These are phyloP conservation scores for Burhinus bistriatus DNA, from an alignment of 2,113 vertebrate species.

Conservation along the genomic window DNA sequence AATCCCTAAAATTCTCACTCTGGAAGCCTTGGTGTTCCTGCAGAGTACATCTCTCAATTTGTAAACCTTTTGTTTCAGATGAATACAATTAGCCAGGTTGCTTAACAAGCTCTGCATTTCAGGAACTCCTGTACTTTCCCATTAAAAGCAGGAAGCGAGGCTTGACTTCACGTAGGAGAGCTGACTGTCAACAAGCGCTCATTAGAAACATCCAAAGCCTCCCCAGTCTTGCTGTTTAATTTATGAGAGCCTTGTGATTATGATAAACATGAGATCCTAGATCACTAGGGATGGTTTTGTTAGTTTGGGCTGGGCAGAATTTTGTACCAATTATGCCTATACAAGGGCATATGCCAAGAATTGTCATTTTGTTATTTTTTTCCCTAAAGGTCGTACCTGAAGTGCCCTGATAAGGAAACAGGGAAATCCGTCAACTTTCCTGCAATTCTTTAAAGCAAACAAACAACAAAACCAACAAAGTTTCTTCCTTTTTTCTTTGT, in stretches of 20 bases:
- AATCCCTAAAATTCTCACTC: background rate
- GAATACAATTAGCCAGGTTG: background rate
- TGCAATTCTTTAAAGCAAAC: background rate
- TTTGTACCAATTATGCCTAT: background rate
- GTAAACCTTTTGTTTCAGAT: background rate
- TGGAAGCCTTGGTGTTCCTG: background rate
- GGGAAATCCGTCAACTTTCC: background rate
- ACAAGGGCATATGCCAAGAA: background rate
- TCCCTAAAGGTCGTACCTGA: background rate
- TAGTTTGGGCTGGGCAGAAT: background rate
- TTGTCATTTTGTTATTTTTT: background rate
- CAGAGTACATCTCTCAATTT: background rate
- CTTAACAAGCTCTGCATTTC: background rate
- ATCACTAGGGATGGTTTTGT: background rate
- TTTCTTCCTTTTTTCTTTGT: background rate
- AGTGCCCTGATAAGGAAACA: background rate
- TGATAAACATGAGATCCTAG: background rate
- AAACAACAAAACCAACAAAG: background rate
- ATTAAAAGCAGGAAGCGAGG: background rate
- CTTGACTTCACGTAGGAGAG: background rate
- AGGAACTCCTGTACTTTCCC: background rate
- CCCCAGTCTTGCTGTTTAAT: background rate
- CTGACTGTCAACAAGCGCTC: background rate
- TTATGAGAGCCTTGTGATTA: background rate
- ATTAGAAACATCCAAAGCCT: background rate